Base-by-base conservation (phyloP, 2,113 vertebrate genomes). In the Alexandromys fortis region DNA sequence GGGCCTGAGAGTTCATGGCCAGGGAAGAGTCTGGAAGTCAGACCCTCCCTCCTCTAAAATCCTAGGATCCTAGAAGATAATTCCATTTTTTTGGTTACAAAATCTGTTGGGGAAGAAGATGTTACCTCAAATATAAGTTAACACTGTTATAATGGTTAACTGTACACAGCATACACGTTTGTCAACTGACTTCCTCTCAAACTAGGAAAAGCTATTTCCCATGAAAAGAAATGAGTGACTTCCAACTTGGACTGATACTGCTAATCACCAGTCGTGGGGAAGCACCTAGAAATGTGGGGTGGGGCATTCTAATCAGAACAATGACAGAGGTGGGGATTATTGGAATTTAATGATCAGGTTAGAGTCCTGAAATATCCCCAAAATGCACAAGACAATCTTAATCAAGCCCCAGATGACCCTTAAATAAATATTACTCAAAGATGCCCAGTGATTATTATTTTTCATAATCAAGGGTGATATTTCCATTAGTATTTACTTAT, bases 71-170 rank as follows among this genome's bases (percentile, higher is more conserved):
- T 86, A 91, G 21, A 72, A 90, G 42, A 68, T 88, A 92, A 58
- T 65, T 30, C 89, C 38, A 90, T 26, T 90, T 92, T 90, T 65
- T 55, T n/a, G n/a, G 42, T 86, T n/a, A 94, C 28, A 90, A 85
- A 91, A 28, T 95, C 91, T 91, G n/a, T 52, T 92, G 81, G 68
- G 45, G 19, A 35, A 94, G 55, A 97, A 90, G 95, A 89, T 42
- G 21, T 52, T 79, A 52, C 58, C 72, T 93, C 49, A 55, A 87
- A 68, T 61, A 79, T 42, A 86, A 94, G 68, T 26, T 58, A 75
- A 58, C 47, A 90, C 28, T 81, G 79, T 86, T 82, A 79, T 49
- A 96, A 92, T 92, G 83, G 47, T 76, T 94, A 3, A 75, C 12
- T 58, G 26, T 28, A 70, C 47, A 76, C 13, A 87, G 42, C 76